Conservation (phyloP, 1,140 invertebrate species). For the Macrocentrus cingulum region DNA sequence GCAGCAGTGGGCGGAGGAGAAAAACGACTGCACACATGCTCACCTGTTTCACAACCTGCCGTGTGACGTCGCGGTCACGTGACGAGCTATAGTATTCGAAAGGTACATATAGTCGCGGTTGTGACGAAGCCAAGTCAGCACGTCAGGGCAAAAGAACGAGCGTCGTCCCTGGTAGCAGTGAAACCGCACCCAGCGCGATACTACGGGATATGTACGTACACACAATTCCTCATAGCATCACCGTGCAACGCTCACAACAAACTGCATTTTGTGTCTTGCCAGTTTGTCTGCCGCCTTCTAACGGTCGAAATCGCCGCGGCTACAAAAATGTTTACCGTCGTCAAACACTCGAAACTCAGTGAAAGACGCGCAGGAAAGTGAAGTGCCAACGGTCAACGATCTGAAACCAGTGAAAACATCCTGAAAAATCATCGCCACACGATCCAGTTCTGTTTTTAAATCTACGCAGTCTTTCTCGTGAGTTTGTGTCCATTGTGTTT, state of each 20-base stretch:
- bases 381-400: too few species aligned
- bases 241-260: not conserved
- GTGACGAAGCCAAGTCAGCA: not conserved
- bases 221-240: not conserved
- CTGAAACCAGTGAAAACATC: too few species aligned
- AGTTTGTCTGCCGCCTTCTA: not conserved
- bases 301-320: too few species aligned
- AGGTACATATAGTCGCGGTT: constrained; percentile 20
- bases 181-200: constrained; percentile 45
- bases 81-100: constrained; percentile 41
- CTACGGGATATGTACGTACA: constrained; percentile 21
- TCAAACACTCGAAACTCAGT: too few species aligned
- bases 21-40: constrained; percentile 17
- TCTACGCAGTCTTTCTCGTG: too few species aligned
- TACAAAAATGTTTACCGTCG: too few species aligned
- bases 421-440: too few species aligned
- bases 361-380: too few species aligned
- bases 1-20: too few species aligned
- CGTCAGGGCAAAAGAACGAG: not conserved
- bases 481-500: too few species aligned
- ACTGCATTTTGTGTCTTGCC: not conserved
- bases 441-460: too few species aligned
- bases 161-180: constrained; percentile 39
- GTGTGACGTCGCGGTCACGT: constrained; percentile 55
- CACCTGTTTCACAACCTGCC: constrained; percentile 59